Percentiles rank a stretch among this genome's conserved stretches.
These are phyloP conservation scores for Crotophaga sulcirostris DNA, from an alignment of 2,113 vertebrate genomes.

Conservation along the genomic window DNA sequence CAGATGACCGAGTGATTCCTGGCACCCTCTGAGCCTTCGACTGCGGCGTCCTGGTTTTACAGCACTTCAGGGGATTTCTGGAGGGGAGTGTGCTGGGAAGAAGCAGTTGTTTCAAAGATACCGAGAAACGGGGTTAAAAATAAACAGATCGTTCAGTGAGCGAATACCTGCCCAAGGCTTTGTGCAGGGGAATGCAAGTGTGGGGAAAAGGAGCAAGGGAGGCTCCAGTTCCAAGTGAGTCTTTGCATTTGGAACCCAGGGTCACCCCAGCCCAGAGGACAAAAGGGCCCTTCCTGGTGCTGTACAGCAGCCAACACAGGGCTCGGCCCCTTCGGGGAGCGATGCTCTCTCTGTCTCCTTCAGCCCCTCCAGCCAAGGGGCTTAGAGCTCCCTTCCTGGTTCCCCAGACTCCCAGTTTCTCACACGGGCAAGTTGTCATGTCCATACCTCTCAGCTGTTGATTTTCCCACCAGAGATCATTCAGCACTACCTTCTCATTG, in stretches of 20 bases:
- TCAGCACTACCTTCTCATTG: background rate
- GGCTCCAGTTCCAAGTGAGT: background rate
- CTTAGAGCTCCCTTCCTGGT: background rate
- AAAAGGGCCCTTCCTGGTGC: background rate
- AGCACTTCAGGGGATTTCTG: background rate
- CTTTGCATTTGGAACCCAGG: background rate
- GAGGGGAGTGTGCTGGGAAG: constrained; percentile 13
- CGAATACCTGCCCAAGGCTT: background rate
- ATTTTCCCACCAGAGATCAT: background rate
- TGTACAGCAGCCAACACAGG: background rate
- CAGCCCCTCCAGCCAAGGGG: background rate
- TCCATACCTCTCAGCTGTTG: background rate
- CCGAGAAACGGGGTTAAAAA: constrained; percentile 32
- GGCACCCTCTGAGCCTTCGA: background rate
- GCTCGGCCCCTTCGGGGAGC: background rate
- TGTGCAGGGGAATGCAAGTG: background rate
- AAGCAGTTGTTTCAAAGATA: background rate
- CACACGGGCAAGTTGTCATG: fast-evolving
- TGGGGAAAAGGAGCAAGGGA: background rate
- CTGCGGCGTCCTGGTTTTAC: background rate
- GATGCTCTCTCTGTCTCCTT: background rate
- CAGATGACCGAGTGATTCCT: background rate
- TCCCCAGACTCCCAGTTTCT: background rate
- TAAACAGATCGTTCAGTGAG: background rate
- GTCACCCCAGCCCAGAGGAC: background rate